These are phyloP conservation scores for Ciconia stormi DNA, from an alignment of 2,113 vertebrate genomes.

Conservation along the genomic window DNA sequence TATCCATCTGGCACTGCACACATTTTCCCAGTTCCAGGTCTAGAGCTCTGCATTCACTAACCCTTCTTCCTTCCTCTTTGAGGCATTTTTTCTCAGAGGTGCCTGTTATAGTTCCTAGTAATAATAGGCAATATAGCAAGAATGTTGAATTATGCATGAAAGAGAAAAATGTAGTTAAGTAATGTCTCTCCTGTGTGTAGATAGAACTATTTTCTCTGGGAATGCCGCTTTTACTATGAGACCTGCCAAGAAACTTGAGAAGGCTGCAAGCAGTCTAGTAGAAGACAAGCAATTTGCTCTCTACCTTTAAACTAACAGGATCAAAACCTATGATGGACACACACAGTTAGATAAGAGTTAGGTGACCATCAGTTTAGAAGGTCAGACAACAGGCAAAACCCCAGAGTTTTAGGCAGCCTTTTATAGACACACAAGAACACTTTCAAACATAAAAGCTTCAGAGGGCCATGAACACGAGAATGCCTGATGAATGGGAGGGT, in stretches of 20 bases:
- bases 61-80: neutral
- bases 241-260: neutral
- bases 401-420: neutral
- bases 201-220: neutral
- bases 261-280: neutral
- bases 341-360: neutral
- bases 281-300: neutral
- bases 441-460: neutral
- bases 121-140: neutral
- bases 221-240: neutral
- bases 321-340: neutral
- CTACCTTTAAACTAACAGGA: neutral
- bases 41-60: neutral
- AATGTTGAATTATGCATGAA: neutral
- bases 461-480: neutral
- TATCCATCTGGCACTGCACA: too few species aligned
- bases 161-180: neutral
- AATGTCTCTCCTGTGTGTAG: neutral
- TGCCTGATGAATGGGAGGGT: neutral
- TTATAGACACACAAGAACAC: neutral
- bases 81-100: neutral
- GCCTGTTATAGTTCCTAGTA: neutral
- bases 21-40: neutral
- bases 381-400: neutral
- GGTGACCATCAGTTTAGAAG: neutral